Evolutionary conservation across 2,797 vertebrate genomes (phyloP), one percentile per base, ranked within the genome.

Genomic region (Chlorospingus semifuscus): DNA sequence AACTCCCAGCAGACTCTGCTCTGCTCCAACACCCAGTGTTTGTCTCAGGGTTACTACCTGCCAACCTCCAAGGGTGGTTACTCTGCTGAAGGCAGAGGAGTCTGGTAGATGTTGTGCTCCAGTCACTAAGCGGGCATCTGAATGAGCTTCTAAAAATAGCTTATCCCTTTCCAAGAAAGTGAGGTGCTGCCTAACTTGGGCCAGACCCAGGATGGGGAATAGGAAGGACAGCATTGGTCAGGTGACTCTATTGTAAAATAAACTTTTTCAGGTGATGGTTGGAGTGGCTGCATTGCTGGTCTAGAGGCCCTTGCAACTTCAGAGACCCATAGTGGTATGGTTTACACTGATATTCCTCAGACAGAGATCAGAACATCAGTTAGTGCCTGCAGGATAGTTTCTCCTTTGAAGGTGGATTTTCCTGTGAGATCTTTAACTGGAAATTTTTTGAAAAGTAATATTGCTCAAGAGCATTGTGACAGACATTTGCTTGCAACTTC

Each of bases 21-120:
- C 52, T 1, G 2, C 49, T 80, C 49, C 60, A 1, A 2, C 52
- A 3, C 57, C 32, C 1, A 0, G 6, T 5, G 1, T 46, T 88
- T 60, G 17, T 75, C 77, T 81, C 0, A 0, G 47, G 55, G n/a
- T 69, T 83, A 14, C 76, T 70, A 34, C 26, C 16, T 86, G 92
- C 72, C 80, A 83, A 0, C 63, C 53, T 87, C 60, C 0, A 2
- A 55, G 81, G 66, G 37, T 68, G 50, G 79, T 92, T 57, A 23
- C 76, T 90, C 63, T 37, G 18, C 59, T 24, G 36, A 49, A n/a
- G 29, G 68, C 34, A 83, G 72, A 87, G 65, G 36, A 66, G 44
- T 56, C 53, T 44, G 42, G 24, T 76, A 15, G 77, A 24, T 82
- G 21, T 8, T 49, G 55, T 87, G 68, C 70, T 2, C 2, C 61